These are phyloP conservation scores for Xestobium rufovillosum DNA, from an alignment of 2,888 invertebrate genomes.

Conservation along the genomic window DNA sequence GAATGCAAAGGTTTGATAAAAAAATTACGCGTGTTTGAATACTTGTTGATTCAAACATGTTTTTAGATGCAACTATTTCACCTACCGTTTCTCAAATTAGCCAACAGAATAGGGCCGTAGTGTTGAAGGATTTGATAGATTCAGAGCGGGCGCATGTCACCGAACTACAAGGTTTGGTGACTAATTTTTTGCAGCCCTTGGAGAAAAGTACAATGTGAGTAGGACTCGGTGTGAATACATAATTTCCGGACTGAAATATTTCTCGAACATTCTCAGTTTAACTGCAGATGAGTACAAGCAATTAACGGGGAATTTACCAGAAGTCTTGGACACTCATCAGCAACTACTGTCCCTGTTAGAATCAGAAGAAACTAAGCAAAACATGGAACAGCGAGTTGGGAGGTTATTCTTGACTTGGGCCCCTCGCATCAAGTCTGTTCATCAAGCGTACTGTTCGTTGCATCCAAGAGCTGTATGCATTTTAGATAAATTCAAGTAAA, in stretches of 20 bases:
- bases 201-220: constrained; percentile 81
- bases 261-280: constrained; percentile 55
- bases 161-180: constrained; percentile 78
- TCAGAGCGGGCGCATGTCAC: constrained; percentile 87
- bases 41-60: no score
- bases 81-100: neutral
- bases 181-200: constrained; percentile 81
- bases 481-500: constrained; percentile 84
- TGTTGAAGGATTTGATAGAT: constrained; percentile 83
- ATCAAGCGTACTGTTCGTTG: constrained; percentile 82
- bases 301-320: constrained; percentile 80
- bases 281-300: constrained; percentile 79
- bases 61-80: no score
- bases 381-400: constrained; percentile 78
- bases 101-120: constrained; percentile 67
- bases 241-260: no score
- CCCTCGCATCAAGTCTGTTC: constrained; percentile 72
- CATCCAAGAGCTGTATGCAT: constrained; percentile 94
- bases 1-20: constrained; percentile 69
- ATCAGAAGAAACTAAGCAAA: constrained; percentile 64
- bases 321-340: constrained; percentile 79
- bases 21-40: no score
- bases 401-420: constrained; percentile 84
- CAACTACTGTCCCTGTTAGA: constrained; percentile 72
- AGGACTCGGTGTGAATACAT: constrained; percentile 13